Evolutionary conservation across 2,113 vertebrate species (phyloP), one percentile per base, ranked within the genome.

Genomic region (Zosterops lateralis): DNA sequence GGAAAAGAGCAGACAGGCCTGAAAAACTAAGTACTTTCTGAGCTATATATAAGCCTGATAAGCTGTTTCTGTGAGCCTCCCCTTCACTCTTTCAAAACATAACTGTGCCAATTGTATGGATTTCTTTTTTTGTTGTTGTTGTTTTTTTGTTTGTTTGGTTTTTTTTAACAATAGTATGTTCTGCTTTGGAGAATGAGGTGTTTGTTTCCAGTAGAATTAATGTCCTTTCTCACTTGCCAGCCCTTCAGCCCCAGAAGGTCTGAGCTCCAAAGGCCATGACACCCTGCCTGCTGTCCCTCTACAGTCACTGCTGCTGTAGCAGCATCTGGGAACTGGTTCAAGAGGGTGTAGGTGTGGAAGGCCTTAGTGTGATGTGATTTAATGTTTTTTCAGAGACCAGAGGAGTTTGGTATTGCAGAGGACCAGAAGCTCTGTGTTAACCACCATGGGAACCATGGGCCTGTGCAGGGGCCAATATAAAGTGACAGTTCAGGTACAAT

Each of bases 161-260:
- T 16, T 57, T 29, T 21, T 48, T 50, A n/a, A 17, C 10, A 31
- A 0, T 20, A 54, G 26, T 9, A 29, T 4, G 1, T 65, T 45
- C 45, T 81, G 77, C 34, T 77, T 76, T 84, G 61, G 60, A 77
- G 32, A 51, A 34, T 1, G 1, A 80, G 54, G 21, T 16, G 50
- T 89, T 72, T 34, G 13, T 67, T 84, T 87, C 40, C 20, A 51
- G n/a, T 73, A 38, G 44, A 61, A 50, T 5, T 22, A 38, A 70
- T 31, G 11, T 34, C 31, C 16, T 17, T 22, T 40, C 50, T 70
- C 14, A 19, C 62, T 60, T 9, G 3, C 32, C 32, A 50, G 76
- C 25, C 77, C 5, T 32, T 32, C 3, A 0, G 24, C 72, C 13
- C 12, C 0, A 0, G 36, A 14, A 44, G 81, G 29, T 56, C 16